phyloP scores from a whole-genome alignment of 2,888 invertebrate species.

The Cosmia pyralina region DNA sequence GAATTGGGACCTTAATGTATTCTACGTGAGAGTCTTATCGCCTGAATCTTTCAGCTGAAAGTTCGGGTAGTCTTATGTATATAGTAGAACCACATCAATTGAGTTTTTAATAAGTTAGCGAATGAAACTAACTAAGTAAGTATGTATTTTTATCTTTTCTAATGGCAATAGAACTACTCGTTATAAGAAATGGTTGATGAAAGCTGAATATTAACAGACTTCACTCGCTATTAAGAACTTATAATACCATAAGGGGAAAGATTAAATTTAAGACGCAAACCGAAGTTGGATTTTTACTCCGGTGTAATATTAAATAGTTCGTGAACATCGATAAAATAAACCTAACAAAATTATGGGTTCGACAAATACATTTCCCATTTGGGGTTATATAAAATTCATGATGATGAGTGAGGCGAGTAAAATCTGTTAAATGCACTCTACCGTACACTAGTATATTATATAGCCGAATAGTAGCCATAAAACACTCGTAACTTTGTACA shows the following conservation, averaged over 20 bases:
- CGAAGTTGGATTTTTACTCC: background rate
- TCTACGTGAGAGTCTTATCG: slow-evolving; percentile 17
- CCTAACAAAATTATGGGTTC: background rate
- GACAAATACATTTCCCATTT: slow-evolving; percentile 1
- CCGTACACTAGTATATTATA: slow-evolving; percentile 72
- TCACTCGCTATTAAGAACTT: slow-evolving; percentile 52
- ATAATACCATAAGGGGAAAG: background rate
- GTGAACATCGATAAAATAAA: background rate
- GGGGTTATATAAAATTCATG: slow-evolving; percentile 35
- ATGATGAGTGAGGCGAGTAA: slow-evolving; percentile 52
- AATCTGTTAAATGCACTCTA: slow-evolving; percentile 67
- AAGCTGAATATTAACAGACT: slow-evolving; percentile 59
- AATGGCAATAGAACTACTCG: slow-evolving; percentile 49
- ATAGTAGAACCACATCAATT: slow-evolving; percentile 19
- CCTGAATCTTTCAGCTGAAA: slow-evolving; percentile 20
- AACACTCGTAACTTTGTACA: slow-evolving; percentile 85
- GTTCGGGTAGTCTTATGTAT: slow-evolving; percentile 11
- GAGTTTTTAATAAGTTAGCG: slow-evolving; percentile 19
- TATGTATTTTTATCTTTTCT: slow-evolving; percentile 12
- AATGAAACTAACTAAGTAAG: slow-evolving; percentile 34
- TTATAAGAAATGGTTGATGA: slow-evolving; percentile 51
- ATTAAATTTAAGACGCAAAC: background rate
- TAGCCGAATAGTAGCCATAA: slow-evolving; percentile 80
- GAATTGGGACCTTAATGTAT: slow-evolving; percentile 16
- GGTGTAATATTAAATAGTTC: background rate